Base-by-base conservation (phyloP, 2,113 vertebrate species). In the Dipodomys ordii region DNA sequence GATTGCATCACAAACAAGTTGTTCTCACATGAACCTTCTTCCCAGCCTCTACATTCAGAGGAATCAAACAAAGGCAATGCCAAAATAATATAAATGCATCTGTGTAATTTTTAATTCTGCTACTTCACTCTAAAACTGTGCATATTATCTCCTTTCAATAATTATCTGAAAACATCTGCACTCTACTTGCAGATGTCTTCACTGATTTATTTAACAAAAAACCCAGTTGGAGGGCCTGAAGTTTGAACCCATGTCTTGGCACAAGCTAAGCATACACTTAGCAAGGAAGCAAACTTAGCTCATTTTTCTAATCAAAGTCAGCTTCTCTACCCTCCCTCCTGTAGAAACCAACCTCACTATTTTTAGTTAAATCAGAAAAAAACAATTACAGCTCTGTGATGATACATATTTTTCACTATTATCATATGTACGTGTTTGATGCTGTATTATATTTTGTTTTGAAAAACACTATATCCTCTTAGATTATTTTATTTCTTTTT, bases 161-260 rank as follows among this genome's bases (percentile, higher is more conserved):
- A 22, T 65, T 64, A 23, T 28, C 10, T 87, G 30, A 10, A 57
- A 20, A 81, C 53, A 5, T 80, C 7, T 83, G 53, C 76, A 9
- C 35, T 87, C 44, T 39, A 53, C 2, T 82, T 81, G 16, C 30
- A 49, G 90, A 64, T 92, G 39, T 23, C 16, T 69, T 80, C n/a
- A 79, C 72, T 82, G 20, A 19, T 86, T 35, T 22, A 83, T 22
- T 90, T 87, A 95, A 72, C 28, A 76, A 13, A 87, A 11, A 72
- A 10, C n/a, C 30, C 30, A 10, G 9, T 69, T 69, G 7, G 68
- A 30, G 68, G 13, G 30, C 27, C 13, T 57, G 53, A 57, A 57
- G 53, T 57, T 62, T 64, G 62, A 64, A 25, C 62, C 1, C 62
- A 64, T 57, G 62, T 64, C 62, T 64, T 64, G 20, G 62, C 62